A percentile compares a stretch with the other conserved stretches of the same genome.
These are phyloP conservation scores for Columba guinea DNA, from an alignment of 2,797 vertebrate species.

Conservation along the genomic window DNA sequence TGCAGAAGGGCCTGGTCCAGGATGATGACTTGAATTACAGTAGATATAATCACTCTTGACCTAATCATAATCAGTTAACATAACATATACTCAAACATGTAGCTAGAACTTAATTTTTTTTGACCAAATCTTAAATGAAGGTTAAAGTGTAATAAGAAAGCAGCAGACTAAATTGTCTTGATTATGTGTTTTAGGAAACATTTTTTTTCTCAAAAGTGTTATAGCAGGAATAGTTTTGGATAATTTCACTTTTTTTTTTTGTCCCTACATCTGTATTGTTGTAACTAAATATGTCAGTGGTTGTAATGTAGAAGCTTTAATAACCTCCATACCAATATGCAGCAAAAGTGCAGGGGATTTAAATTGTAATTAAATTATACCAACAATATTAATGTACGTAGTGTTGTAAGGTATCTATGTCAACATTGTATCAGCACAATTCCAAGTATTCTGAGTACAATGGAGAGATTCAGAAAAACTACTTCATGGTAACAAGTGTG, in stretches of 20 bases:
- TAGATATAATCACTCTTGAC: neutral
- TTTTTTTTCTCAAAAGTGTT: neutral
- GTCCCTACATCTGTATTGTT: neutral
- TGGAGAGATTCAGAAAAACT: neutral
- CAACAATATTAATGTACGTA: neutral
- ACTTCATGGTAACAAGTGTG: conserved; percentile 42
- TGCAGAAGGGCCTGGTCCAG: neutral
- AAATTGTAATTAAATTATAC: neutral
- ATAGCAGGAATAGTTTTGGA: neutral
- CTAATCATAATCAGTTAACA: neutral
- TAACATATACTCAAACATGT: neutral
- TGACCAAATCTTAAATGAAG: neutral
- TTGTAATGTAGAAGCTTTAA: neutral
- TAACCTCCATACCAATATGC: neutral
- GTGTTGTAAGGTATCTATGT: neutral
- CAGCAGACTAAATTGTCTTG: neutral
- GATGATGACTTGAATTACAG: neutral
- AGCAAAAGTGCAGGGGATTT: neutral
- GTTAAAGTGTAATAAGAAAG: neutral
- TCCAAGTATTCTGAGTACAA: neutral
- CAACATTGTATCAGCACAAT: neutral
- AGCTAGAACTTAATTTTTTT: neutral
- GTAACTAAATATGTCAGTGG: neutral
- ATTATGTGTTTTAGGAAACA: neutral
- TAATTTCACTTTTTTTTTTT: neutral